Percentiles rank a stretch among this genome's conserved stretches.
These are phyloP conservation scores for Argyra leucocephala DNA, from an alignment of 2,888 invertebrate genomes.

Conservation along the genomic window DNA sequence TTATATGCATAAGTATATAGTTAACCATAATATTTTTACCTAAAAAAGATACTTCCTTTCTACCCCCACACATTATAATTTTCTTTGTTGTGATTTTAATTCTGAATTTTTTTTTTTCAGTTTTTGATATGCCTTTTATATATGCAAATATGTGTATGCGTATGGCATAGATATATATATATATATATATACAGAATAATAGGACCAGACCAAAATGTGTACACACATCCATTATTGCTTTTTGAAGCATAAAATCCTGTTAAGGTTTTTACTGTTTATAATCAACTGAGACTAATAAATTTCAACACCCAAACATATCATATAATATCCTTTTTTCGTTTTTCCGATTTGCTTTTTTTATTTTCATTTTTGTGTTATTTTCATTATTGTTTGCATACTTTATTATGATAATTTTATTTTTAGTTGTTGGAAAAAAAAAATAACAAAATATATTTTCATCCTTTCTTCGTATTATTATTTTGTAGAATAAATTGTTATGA, in stretches of 20 bases:
- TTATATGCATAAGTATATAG: not conserved
- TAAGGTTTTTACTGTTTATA: not conserved
- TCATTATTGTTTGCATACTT: not conserved
- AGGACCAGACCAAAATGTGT: too few relatives aligned
- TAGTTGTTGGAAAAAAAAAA: not conserved
- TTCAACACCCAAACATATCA: not conserved
- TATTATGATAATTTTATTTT: not conserved
- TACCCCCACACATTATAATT: too few relatives aligned
- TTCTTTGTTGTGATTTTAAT: too few relatives aligned
- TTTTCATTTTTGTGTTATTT: not conserved
- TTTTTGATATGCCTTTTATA: too few relatives aligned
- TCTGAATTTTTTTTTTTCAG: too few relatives aligned
- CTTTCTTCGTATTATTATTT: not conserved
- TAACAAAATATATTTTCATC: not conserved
- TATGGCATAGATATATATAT: too few relatives aligned
- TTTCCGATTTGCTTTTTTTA: not conserved
- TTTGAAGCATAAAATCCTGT: not conserved
- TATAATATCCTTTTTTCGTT: not conserved
- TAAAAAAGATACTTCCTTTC: too few relatives aligned
- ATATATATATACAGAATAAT: too few relatives aligned
- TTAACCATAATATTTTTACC: not conserved
- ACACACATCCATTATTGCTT: not conserved
- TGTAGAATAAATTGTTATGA: too few relatives aligned
- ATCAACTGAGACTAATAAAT: constrained; percentile 1
- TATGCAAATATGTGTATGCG: too few relatives aligned